Conservation (phyloP, 2,113 vertebrate genomes). For the Asarcornis scutulata region DNA sequence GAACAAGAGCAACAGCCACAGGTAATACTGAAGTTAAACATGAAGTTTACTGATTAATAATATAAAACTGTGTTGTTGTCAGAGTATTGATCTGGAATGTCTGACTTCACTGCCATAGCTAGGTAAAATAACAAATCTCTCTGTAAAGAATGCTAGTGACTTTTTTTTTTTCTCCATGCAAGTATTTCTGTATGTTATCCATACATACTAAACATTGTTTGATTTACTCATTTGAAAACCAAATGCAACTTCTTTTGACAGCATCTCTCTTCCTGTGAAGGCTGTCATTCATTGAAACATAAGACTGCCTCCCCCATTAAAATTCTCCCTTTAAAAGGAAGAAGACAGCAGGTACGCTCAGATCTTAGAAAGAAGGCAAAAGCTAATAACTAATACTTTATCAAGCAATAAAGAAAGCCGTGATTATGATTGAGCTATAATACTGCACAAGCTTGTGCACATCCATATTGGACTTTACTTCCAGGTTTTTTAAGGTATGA, state of each 20-base stretch:
- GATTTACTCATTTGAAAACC: neutral
- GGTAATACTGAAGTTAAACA: neutral
- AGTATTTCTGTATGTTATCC: neutral
- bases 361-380: neutral
- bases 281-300: slow-evolving; percentile 19
- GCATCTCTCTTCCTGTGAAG: slow-evolving; percentile 24
- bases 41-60: neutral
- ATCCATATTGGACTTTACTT: neutral
- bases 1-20: neutral
- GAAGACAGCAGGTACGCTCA: neutral
- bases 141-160: neutral
- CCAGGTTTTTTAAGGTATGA: neutral
- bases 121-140: neutral
- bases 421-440: neutral
- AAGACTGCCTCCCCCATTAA: neutral
- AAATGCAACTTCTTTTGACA: neutral
- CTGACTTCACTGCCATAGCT: neutral
- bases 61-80: neutral
- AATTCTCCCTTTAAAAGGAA: slow-evolving; percentile 12
- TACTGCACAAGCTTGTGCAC: neutral
- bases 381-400: neutral
- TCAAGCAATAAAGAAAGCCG: neutral
- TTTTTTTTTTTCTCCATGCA: neutral
- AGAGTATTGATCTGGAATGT: neutral
- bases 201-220: neutral